Evolutionary conservation across 2,888 invertebrate genomes (phyloP).

Genomic region (Cybosia mesomella): DNA sequence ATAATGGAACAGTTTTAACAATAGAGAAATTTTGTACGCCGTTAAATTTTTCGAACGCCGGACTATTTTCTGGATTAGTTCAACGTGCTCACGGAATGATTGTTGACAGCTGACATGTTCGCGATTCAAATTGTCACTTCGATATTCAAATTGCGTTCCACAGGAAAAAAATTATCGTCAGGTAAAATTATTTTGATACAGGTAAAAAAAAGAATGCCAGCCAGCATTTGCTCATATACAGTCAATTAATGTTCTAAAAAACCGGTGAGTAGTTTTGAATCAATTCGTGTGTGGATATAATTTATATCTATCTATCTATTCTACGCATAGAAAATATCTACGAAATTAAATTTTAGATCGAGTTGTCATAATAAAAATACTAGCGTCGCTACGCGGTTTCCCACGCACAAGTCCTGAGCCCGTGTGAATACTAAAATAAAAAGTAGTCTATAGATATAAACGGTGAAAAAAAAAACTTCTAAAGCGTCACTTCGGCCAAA

Average conservation of each 20-base stretch:
- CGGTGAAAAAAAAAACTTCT: too few species aligned
- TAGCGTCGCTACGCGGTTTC: too few species aligned
- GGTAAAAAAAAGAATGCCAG: background rate
- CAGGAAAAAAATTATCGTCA: slow-evolving; percentile 3
- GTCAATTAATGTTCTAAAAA: background rate
- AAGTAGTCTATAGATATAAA: too few species aligned
- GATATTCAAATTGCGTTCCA: slow-evolving; percentile 12
- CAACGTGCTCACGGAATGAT: slow-evolving; percentile 8
- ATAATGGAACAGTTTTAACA: background rate
- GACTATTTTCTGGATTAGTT: background rate
- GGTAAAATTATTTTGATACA: background rate
- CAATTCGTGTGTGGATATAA: too few species aligned
- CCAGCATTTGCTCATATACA: background rate
- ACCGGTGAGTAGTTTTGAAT: too few species aligned
- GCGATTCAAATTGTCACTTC: slow-evolving; percentile 10
- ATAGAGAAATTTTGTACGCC: background rate
- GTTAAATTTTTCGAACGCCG: background rate
- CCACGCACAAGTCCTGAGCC: too few species aligned
- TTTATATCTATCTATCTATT: too few species aligned
- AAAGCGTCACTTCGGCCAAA: too few species aligned
- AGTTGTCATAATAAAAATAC: too few species aligned
- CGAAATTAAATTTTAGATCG: too few species aligned
- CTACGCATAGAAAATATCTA: too few species aligned
- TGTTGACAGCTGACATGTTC: slow-evolving; percentile 17
- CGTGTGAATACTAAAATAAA: too few species aligned